These are phyloP conservation scores for Crossocerus cetratus DNA, from an alignment of 2,888 invertebrate genomes.

Conservation along the genomic window DNA sequence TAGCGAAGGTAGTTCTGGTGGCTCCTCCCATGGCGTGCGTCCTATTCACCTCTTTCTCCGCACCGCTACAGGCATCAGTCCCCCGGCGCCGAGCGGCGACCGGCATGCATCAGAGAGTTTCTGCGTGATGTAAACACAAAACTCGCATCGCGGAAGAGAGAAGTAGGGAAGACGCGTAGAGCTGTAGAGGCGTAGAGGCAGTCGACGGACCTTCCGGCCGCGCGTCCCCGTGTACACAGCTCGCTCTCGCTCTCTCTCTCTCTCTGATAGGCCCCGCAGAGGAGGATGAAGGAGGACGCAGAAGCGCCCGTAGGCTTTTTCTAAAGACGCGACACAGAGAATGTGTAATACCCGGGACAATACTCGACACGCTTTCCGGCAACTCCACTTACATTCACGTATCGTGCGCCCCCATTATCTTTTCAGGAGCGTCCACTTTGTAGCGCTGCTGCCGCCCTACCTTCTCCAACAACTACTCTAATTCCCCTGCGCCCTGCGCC, in stretches of 20 bases:
- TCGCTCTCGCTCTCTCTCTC: constrained; percentile 12
- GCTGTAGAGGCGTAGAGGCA: constrained; percentile 13
- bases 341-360: constrained; percentile 61
- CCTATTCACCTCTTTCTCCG: constrained; percentile 41
- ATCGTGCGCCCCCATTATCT: constrained; percentile 56
- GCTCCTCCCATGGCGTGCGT: constrained; percentile 35
- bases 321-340: constrained; percentile 60
- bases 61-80: constrained; percentile 15
- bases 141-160: constrained; percentile 53
- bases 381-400: constrained; percentile 60
- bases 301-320: constrained; percentile 46
- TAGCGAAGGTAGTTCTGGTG: neutral
- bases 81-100: constrained; percentile 28
- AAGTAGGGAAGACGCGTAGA: constrained; percentile 14
- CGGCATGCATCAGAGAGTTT: constrained; percentile 12
- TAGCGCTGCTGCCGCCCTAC: constrained; percentile 36
- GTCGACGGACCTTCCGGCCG: constrained; percentile 35
- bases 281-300: constrained; percentile 31
- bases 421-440: constrained; percentile 62
- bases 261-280: too few relatives aligned
- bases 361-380: constrained; percentile 62
- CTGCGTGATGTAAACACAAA: constrained; percentile 57
- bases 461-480: constrained; percentile 14
- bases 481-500: constrained; percentile 12
- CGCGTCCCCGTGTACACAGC: constrained; percentile 40